These are phyloP conservation scores for Eupithecia vulgata DNA, from an alignment of 2,888 invertebrate species.

Conservation along the genomic window DNA sequence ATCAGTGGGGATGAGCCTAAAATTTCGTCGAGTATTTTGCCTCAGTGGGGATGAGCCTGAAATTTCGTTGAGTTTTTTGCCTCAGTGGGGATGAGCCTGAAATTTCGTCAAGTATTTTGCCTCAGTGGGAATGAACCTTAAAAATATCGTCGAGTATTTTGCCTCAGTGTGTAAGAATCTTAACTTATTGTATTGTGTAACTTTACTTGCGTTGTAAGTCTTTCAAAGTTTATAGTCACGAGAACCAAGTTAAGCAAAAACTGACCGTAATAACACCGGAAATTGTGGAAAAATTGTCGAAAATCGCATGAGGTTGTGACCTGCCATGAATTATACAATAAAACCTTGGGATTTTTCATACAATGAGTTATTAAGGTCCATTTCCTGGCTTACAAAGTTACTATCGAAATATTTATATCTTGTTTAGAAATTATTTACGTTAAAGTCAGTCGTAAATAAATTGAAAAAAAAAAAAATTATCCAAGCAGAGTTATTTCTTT, in stretches of 20 bases:
- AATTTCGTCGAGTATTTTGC: not conserved
- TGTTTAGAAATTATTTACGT: not conserved
- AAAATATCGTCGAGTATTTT: not conserved
- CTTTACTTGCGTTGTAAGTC: constrained; percentile 32
- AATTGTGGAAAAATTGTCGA: constrained; percentile 19
- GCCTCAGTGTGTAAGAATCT: not conserved
- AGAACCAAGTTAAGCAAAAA: constrained; percentile 30
- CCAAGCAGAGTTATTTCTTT: not conserved
- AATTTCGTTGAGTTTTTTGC: not conserved
- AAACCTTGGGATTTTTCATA: constrained; percentile 38
- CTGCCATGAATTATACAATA: constrained; percentile 25
- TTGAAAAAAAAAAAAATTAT: not conserved
- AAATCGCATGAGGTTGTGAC: constrained; percentile 27
- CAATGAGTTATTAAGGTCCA: constrained; percentile 38
- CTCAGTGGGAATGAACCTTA: not conserved
- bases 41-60: not conserved
- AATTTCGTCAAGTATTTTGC: not conserved
- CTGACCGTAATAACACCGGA: constrained; percentile 23
- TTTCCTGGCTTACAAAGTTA: constrained; percentile 25
- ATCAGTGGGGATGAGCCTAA: not conserved
- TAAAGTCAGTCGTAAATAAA: not conserved
- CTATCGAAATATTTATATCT: not conserved
- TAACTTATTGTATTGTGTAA: constrained; percentile 35
- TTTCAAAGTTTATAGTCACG: constrained; percentile 35
- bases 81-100: not conserved